phyloP scores from a whole-genome alignment of 2,888 invertebrate species.

The Troides oblongomaculatus region DNA sequence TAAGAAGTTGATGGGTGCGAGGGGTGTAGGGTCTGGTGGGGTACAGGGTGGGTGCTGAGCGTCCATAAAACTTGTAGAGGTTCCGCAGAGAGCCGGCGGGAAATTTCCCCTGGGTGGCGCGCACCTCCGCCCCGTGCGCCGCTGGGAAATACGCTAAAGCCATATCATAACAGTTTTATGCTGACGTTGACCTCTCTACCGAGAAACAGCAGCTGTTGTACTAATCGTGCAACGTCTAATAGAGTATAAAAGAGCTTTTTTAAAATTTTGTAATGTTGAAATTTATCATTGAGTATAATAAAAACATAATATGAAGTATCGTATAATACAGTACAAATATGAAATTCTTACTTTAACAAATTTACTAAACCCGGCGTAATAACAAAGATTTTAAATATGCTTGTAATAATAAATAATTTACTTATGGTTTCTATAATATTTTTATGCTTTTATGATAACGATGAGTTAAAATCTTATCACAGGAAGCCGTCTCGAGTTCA shows the following conservation, averaged over 20 bases:
- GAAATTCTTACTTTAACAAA: too few relatives aligned
- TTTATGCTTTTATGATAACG: too few relatives aligned
- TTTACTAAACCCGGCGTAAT: too few relatives aligned
- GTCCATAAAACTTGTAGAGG: slow-evolving; percentile 80
- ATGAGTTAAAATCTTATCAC: too few relatives aligned
- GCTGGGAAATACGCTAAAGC: slow-evolving; percentile 76
- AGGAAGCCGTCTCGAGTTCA: too few relatives aligned
- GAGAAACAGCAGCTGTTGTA: slow-evolving; percentile 42
- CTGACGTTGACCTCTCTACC: slow-evolving; percentile 74
- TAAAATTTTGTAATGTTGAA: neutral
- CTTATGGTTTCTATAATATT: too few relatives aligned
- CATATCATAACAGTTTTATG: slow-evolving; percentile 80
- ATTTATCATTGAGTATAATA: too few relatives aligned
- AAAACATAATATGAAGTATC: too few relatives aligned
- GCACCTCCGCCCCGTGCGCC: slow-evolving; percentile 57
- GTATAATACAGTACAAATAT: too few relatives aligned
- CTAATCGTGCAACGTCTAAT: slow-evolving; percentile 49
- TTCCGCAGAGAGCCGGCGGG: slow-evolving; percentile 72
- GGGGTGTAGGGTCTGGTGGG: slow-evolving; percentile 38
- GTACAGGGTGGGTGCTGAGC: slow-evolving; percentile 53
- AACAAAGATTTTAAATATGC: too few relatives aligned
- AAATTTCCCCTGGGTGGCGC: slow-evolving; percentile 75
- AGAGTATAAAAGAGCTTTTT: neutral
- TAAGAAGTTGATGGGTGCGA: slow-evolving; percentile 63
- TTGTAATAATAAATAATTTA: too few relatives aligned